These are phyloP conservation scores for Synanceia verrucosa DNA, from an alignment of 2,797 vertebrate genomes.

Conservation along the genomic window DNA sequence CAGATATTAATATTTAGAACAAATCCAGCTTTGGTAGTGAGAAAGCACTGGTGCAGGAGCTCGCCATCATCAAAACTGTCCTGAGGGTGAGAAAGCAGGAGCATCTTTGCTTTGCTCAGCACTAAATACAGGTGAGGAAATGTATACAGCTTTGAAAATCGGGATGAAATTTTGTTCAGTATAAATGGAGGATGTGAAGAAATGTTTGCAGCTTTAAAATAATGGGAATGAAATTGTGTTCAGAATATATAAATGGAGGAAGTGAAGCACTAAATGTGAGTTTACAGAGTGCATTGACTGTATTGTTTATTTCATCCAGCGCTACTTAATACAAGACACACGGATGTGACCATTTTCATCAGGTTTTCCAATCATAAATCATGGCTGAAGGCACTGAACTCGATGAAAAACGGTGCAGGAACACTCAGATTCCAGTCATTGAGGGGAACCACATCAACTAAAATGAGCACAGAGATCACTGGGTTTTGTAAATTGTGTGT, in stretches of 20 bases:
- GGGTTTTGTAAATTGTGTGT: neutral
- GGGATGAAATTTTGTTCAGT: neutral
- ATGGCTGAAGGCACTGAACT: neutral
- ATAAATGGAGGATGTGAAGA: neutral
- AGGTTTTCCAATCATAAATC: neutral
- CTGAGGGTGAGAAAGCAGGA: constrained; percentile 8
- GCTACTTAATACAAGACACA: neutral
- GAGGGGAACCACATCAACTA: neutral
- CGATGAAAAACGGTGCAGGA: constrained; percentile 2
- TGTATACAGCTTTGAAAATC: neutral
- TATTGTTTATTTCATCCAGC: neutral
- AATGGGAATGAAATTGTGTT: neutral
- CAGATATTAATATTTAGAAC: constrained; percentile 14
- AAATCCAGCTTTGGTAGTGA: constrained; percentile 35
- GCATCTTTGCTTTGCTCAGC: constrained; percentile 29
- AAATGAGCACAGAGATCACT: neutral
- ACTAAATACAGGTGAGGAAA: constrained; percentile 15
- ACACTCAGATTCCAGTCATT: neutral
- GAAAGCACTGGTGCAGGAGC: constrained; percentile 31
- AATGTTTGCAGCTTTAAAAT: neutral
- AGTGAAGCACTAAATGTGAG: neutral
- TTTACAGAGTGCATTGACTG: neutral
- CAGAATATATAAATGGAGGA: neutral
- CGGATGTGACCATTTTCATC: neutral
- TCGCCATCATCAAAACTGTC: constrained; percentile 22